phyloP scores from a whole-genome alignment of 2,888 invertebrate species.

The Drosophila leonis region DNA sequence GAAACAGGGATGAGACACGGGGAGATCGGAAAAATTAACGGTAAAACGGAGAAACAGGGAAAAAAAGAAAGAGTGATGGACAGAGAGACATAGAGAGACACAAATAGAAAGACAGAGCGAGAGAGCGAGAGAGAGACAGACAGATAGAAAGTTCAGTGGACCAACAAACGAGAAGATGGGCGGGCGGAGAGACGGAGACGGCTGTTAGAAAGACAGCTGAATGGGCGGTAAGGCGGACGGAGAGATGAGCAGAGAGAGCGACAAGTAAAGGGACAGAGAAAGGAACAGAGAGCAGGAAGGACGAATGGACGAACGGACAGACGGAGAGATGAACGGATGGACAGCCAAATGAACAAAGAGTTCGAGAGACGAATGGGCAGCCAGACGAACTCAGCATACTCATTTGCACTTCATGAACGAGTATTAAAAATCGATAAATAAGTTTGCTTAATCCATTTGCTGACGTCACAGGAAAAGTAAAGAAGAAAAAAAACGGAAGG shows the following conservation, averaged over 20 bases:
- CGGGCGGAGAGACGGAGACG: too few relatives aligned
- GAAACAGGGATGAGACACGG: not conserved
- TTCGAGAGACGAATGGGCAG: not conserved
- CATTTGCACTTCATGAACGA: not conserved
- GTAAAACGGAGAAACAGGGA: not conserved
- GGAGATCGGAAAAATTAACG: not conserved
- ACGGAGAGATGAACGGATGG: too few relatives aligned
- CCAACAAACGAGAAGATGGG: too few relatives aligned
- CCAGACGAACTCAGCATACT: not conserved
- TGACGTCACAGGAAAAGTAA: constrained; percentile 41
- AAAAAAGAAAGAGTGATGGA: not conserved
- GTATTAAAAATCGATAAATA: constrained; percentile 67
- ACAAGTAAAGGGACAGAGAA: too few relatives aligned
- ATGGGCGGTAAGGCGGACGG: too few relatives aligned
- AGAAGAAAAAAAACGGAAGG: constrained; percentile 3
- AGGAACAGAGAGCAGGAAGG: too few relatives aligned
- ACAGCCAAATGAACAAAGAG: too few relatives aligned
- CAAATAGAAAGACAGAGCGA: too few relatives aligned
- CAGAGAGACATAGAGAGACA: not conserved
- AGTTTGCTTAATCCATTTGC: constrained; percentile 67
- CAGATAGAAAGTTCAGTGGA: too few relatives aligned
- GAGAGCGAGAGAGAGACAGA: not conserved
- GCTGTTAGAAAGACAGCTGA: too few relatives aligned
- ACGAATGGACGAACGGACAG: too few relatives aligned
- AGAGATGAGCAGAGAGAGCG: too few relatives aligned